phyloP scores from a whole-genome alignment of 1,140 invertebrate species.

The Hylaeus volcanicus region DNA sequence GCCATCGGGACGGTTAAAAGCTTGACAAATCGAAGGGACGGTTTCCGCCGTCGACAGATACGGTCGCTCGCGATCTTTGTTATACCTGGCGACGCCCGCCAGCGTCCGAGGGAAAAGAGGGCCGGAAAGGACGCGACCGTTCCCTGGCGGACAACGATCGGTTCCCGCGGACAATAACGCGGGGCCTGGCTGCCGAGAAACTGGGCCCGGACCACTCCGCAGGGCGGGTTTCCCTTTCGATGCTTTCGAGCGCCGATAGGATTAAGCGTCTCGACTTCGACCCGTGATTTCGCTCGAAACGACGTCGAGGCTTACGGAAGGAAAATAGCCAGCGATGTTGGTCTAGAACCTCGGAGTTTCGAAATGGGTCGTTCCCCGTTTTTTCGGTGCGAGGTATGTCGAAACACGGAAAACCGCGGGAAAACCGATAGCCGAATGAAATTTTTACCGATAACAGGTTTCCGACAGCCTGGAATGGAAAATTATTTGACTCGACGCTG shows the following conservation, averaged over 20 bases:
- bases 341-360: too few species aligned
- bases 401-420: too few species aligned
- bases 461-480: background rate
- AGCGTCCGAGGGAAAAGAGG: background rate
- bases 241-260: background rate
- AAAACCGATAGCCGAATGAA: too few species aligned
- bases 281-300: background rate
- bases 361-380: too few species aligned
- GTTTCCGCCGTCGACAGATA: background rate
- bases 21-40: constrained; percentile 22
- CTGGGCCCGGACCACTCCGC: background rate
- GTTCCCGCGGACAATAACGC: constrained; percentile 14
- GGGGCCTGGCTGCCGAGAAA: background rate
- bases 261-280: constrained; percentile 3
- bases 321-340: too few species aligned
- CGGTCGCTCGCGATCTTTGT: background rate
- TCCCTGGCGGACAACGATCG: background rate
- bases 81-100: background rate
- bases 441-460: too few species aligned
- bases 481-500: background rate
- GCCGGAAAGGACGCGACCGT: background rate
- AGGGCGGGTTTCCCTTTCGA: background rate
- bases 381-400: too few species aligned
- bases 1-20: background rate
- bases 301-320: too few species aligned